Evolutionary conservation across 2,797 vertebrate species (phyloP), one percentile per base, ranked within the genome.

Genomic region (Mastacembelus armatus): DNA sequence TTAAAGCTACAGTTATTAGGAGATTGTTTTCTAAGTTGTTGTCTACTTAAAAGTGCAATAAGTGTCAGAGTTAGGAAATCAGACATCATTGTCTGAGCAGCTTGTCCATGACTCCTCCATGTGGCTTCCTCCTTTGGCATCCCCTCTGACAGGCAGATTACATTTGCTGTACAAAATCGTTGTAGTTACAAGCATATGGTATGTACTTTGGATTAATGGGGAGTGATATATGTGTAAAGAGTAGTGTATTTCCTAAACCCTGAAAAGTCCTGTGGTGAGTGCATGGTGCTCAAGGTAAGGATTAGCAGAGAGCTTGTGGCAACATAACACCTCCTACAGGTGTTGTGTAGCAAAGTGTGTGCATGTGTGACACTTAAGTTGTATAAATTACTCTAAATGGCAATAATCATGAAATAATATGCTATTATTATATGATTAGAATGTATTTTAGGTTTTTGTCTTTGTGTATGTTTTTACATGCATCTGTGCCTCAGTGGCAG

Each of bases 161-260:
- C 72, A 73, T 79, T 81, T 45, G 60, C 83, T 71, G 80, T 70
- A 73, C 72, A 84, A 88, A 88, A 80, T 80, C 42, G 76, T 86
- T 87, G 88, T 90, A 91, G 84, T 80, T 91, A 92, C 89, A 91
- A 90, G 90, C 77, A 80, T 85, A 78, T 74, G 76, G 77, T 86
- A 87, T 90, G 90, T 90, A 91, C 87, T 88, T 86, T 83, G 90
- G 83, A 89, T 91, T 92, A 91, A 89, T 83, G 61, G 76, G 77
- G 78, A 84, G 81, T 80, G 85, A 92, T 89, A 83, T 84, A 89
- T 85, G 82, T 90, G 85, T 90, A 86, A 91, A 89, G 83, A 88
- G 86, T 67, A 76, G 74, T 81, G 80, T 88, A 85, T 83, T 79
- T 69, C 62, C 49, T 90, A 91, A 90, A 91, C 90, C 85, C 60